Evolutionary conservation across 2,888 invertebrate species (phyloP).

Genomic region (Caenorhabditis afra): DNA sequence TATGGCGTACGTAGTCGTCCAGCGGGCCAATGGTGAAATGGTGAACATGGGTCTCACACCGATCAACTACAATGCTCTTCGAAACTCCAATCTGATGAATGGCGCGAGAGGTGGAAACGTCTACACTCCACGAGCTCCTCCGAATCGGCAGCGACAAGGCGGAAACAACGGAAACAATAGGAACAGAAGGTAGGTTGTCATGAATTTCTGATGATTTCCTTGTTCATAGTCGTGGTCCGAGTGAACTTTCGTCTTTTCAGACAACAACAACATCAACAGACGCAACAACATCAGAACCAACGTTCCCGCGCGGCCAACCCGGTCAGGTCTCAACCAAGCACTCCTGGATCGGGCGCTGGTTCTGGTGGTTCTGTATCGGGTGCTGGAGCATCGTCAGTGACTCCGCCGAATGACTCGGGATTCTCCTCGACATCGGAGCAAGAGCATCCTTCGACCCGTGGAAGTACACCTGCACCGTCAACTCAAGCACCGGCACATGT

Average conservation of each 20-base stretch:
- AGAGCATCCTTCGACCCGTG: not conserved
- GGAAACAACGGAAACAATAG: too few species aligned
- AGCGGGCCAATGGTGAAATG: not conserved
- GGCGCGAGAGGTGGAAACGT: too few species aligned
- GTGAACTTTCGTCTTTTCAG: too few species aligned
- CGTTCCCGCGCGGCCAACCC: not conserved
- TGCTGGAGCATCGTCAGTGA: not conserved
- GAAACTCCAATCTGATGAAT: not conserved
- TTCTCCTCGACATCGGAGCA: not conserved
- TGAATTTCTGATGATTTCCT: too few species aligned
- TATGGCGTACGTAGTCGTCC: not conserved
- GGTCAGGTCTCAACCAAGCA: not conserved
- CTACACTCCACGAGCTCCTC: too few species aligned
- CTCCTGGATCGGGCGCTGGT: not conserved
- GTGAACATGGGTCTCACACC: constrained; percentile 3
- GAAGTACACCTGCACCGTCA: constrained; percentile 1
- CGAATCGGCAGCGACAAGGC: too few species aligned
- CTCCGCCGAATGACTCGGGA: not conserved
- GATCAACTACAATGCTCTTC: not conserved
- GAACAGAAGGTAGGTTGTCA: too few species aligned
- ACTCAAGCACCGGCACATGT: not conserved
- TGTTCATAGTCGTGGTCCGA: too few species aligned
- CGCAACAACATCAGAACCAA: too few species aligned
- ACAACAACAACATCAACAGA: too few species aligned
- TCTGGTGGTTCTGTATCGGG: not conserved